Evolutionary conservation across 2,113 vertebrate genomes (phyloP).

Genomic region (Octodon degus): DNA sequence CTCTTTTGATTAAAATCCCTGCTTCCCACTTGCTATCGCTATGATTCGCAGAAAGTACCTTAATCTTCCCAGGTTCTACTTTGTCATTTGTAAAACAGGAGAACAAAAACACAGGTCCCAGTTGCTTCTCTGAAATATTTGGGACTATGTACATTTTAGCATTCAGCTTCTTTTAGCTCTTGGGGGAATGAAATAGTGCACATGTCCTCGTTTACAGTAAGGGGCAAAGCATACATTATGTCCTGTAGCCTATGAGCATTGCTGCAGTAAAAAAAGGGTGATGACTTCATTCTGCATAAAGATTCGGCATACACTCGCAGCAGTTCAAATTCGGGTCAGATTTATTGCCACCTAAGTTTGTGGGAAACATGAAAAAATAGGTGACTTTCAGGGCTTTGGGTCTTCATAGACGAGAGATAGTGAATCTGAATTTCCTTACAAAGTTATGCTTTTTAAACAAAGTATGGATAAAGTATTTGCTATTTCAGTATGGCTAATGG

Average conservation of each 20-base stretch:
- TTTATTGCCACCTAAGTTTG: conserved; percentile 3
- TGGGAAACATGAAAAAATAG: background rate
- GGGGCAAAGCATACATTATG: background rate
- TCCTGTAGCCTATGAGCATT: background rate
- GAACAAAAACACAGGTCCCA: conserved; percentile 8
- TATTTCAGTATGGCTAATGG: background rate
- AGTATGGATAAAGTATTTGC: background rate
- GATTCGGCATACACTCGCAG: background rate
- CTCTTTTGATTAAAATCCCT: background rate
- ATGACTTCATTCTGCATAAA: background rate
- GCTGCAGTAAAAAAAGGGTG: background rate
- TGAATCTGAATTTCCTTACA: background rate
- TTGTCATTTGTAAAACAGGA: background rate
- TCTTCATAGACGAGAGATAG: background rate
- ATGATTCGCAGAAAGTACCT: background rate
- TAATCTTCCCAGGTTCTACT: background rate
- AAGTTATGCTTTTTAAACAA: conserved; percentile 9
- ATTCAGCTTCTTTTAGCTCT: conserved; percentile 6
- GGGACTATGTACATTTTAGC: conserved; percentile 5
- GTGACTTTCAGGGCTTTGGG: background rate
- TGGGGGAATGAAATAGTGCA: background rate
- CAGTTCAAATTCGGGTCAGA: conserved; percentile 12
- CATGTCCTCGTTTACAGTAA: background rate
- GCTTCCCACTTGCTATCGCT: background rate
- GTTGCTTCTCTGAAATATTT: background rate